phyloP scores from a whole-genome alignment of 2,888 invertebrate species.

The Helicoverpa assulta region DNA sequence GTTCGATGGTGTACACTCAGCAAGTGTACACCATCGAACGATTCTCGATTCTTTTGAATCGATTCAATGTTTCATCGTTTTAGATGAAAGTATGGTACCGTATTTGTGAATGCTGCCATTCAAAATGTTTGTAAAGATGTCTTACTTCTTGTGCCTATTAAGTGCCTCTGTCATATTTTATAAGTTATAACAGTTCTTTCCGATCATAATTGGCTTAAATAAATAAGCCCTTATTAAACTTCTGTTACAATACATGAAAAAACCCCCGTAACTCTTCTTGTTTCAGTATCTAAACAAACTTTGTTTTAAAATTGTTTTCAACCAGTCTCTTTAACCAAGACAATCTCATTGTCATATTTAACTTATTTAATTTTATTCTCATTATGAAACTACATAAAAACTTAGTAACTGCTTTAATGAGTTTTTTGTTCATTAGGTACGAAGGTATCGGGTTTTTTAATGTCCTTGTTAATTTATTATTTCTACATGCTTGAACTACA shows the following conservation, averaged over 20 bases:
- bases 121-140: neutral
- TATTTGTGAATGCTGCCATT: neutral
- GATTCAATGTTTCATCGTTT: slow-evolving; percentile 12
- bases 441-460: slow-evolving; percentile 26
- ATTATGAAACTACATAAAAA: slow-evolving; percentile 24
- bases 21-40: too few relatives aligned
- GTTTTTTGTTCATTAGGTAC: slow-evolving; percentile 32
- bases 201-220: neutral
- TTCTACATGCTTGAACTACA: neutral
- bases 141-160: too few relatives aligned
- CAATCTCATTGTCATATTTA: slow-evolving; percentile 5
- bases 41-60: slow-evolving; percentile 51
- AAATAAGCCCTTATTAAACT: neutral
- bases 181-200: too few relatives aligned
- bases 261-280: too few relatives aligned
- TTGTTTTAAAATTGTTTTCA: too few relatives aligned
- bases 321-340: neutral
- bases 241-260: too few relatives aligned
- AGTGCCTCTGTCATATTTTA: neutral
- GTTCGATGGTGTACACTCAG: slow-evolving; percentile 48
- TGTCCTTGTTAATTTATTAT: slow-evolving; percentile 1
- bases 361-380: slow-evolving; percentile 14
- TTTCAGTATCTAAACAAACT: too few relatives aligned
- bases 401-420: slow-evolving; percentile 17
- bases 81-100: slow-evolving; percentile 7